phyloP scores from a whole-genome alignment of 2,888 invertebrate species.

The Diarsia rubi region DNA sequence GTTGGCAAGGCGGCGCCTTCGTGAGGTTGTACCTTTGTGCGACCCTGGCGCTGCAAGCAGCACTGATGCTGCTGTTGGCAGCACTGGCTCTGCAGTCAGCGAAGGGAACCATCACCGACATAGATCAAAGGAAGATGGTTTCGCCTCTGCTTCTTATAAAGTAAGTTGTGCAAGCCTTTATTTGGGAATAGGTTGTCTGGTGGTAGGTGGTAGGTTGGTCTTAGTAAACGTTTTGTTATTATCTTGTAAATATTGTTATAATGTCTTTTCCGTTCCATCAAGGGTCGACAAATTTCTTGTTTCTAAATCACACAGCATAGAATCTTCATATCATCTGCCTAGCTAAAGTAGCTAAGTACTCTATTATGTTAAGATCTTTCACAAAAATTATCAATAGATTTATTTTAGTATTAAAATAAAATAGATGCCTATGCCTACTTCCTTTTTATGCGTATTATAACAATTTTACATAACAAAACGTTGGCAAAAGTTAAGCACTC shows the following conservation, averaged over 20 bases:
- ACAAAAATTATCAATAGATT: neutral
- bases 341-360: no score
- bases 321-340: neutral
- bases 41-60: slow-evolving; percentile 92
- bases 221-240: neutral
- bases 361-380: neutral
- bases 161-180: slow-evolving; percentile 81
- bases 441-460: neutral
- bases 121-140: slow-evolving; percentile 93
- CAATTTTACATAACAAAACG: neutral
- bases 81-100: slow-evolving; percentile 93
- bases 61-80: slow-evolving; percentile 92
- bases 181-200: no score
- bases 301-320: neutral
- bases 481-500: slow-evolving; percentile 15
- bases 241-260: neutral
- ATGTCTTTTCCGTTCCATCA: neutral
- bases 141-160: slow-evolving; percentile 93
- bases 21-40: slow-evolving; percentile 94
- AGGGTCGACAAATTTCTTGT: neutral
- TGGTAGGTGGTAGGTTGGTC: no score
- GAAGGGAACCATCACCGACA: slow-evolving; percentile 95
- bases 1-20: slow-evolving; percentile 93
- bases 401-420: neutral
- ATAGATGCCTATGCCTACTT: neutral